Percentiles rank a stretch among this genome's conserved stretches.
These are phyloP conservation scores for Hedychridium roseum DNA, from an alignment of 2,888 invertebrate genomes.

Conservation along the genomic window DNA sequence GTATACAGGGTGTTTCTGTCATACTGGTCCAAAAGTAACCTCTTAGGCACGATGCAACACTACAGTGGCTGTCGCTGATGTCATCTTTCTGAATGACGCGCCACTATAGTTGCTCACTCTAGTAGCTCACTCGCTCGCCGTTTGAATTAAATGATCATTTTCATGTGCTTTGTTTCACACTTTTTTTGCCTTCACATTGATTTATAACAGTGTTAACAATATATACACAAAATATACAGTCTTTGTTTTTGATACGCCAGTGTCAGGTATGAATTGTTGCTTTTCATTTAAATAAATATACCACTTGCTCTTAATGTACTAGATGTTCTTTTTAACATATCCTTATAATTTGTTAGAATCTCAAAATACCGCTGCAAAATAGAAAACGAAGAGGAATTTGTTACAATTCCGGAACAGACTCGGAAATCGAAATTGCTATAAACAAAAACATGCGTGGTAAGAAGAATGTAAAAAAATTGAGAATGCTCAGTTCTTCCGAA, in stretches of 20 bases:
- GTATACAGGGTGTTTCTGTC: no score
- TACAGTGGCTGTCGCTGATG: no score
- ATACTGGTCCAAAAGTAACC: no score
- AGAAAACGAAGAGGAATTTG: constrained; percentile 14
- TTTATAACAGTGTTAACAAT: constrained; percentile 5
- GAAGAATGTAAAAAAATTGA: constrained; percentile 5
- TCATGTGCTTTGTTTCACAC: constrained; percentile 5
- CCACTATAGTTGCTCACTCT: constrained; percentile 8
- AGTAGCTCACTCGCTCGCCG: constrained; percentile 9
- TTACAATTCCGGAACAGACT: constrained; percentile 11
- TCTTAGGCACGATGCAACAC: no score
- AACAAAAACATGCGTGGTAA: constrained; percentile 8
- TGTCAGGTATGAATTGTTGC: constrained; percentile 7
- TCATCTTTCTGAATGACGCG: constrained; percentile 4
- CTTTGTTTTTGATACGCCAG: constrained; percentile 4
- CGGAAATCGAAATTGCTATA: constrained; percentile 14
- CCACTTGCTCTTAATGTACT: no score
- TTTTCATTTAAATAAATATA: constrained; percentile 1
- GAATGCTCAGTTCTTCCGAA: constrained; percentile 7
- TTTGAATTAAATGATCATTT: constrained; percentile 12
- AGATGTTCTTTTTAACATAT: constrained; percentile 1
- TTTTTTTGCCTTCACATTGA: constrained; percentile 9
- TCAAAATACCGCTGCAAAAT: constrained; percentile 6
- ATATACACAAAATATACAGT: background rate
- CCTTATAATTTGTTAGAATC: constrained; percentile 9